These are phyloP conservation scores for Danaus melanippus DNA, from an alignment of 1,140 invertebrate species.

Conservation along the genomic window DNA sequence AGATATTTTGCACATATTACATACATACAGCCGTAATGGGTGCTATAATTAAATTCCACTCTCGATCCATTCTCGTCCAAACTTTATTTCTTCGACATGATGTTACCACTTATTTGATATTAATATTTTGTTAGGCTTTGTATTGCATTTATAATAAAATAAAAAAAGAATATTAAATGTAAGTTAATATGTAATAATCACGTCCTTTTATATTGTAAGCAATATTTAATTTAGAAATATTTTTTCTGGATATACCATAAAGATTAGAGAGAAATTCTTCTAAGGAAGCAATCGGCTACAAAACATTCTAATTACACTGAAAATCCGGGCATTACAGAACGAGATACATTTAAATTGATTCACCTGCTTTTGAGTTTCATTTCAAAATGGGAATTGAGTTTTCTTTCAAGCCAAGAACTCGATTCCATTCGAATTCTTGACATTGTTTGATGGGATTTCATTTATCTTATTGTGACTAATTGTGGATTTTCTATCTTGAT, in stretches of 20 bases:
- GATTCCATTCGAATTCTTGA: constrained; percentile 8
- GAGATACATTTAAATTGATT: constrained; percentile 16
- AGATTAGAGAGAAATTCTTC: no score
- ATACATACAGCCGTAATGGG: constrained; percentile 20
- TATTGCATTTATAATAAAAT: constrained; percentile 1
- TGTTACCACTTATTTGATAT: constrained; percentile 17
- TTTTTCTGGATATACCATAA: no score
- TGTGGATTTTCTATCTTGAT: constrained; percentile 10
- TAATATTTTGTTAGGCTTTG: background rate
- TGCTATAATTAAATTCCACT: constrained; percentile 25
- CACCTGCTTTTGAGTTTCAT: constrained; percentile 10
- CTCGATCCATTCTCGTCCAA: constrained; percentile 16
- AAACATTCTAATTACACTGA: no score
- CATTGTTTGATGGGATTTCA: constrained; percentile 13
- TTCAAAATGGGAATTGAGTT: constrained; percentile 9
- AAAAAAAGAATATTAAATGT: no score
- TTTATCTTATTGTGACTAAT: constrained; percentile 22
- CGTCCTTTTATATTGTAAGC: no score
- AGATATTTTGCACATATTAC: constrained; percentile 18
- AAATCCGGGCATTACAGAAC: constrained; percentile 3
- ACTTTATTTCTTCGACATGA: constrained; percentile 25
- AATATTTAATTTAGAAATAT: no score
- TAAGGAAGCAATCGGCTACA: no score
- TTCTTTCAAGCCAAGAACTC: constrained; percentile 10
- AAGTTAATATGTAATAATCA: no score